Base-by-base conservation (phyloP, 2,888 invertebrate genomes). In the Hydropsyche betteni region DNA sequence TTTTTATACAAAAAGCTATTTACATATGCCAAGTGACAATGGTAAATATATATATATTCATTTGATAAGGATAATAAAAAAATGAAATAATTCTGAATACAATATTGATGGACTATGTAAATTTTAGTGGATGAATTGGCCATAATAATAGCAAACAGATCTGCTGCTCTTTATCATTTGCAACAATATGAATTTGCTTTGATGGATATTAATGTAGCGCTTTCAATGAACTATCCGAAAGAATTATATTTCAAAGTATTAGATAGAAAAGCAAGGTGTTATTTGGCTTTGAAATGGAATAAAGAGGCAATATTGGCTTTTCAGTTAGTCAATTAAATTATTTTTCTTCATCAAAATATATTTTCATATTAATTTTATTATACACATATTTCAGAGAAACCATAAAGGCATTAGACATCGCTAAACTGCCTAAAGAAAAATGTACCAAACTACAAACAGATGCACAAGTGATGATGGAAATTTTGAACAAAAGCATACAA, bases 61-160 rank as follows among this genome's bases (percentile, higher is more conserved):
- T 1, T 58, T 58, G 2, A 58, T 58, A 58, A 2, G 6, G 76
- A 36, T 75, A 51, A n/a, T 44, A 38, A 61, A n/a, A 70, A 14
- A 52, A 52, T 16, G 1, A 50, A 70, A 58, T 2, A 24, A 24
- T 24, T 24, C 24, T 24, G 1, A 24, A 24, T 24, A 24, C 1
- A 24, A 24, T 24, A 24, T 24, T 24, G 74, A 58, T 79, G 83
- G 79, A 75, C 61, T 78, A 79, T 24, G 24, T 72, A 80, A 14
- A n/a, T 82, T 81, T 70, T 82, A 91, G 91, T 84, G 77, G 85
- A 86, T 80, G 91, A 93, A 74, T 83, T 92, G 4, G 88, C 93
- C 0, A 90, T 94, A 55, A 86, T 93, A 5, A 86, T 92, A 80
- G 94, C 94, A 0, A 96, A 95, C 83, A 89, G 95, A 8, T 95